Percentiles rank a stretch among this genome's conserved stretches.
Evolutionary conservation across 2,888 invertebrate genomes (phyloP).

Genomic region (Zeuzera pyrina): DNA sequence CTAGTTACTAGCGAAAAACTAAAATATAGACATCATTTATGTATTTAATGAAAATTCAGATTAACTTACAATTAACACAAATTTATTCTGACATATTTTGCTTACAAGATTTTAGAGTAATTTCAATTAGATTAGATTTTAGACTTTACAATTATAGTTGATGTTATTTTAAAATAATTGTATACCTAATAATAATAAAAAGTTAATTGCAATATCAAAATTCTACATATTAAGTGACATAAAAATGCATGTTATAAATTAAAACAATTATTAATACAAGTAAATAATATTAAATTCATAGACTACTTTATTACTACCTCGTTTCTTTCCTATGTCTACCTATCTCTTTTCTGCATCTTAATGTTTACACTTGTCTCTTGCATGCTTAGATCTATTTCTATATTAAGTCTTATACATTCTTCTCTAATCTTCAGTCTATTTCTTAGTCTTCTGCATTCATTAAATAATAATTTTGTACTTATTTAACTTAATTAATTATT

Average conservation of each 20-base stretch:
- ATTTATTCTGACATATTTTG: too few relatives aligned
- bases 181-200: background rate
- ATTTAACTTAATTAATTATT: too few relatives aligned
- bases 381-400: constrained; percentile 1
- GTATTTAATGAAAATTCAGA: too few relatives aligned
- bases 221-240: background rate
- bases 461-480: too few relatives aligned
- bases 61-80: too few relatives aligned
- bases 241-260: background rate
- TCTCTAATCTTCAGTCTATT: background rate
- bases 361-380: background rate
- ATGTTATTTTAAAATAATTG: background rate
- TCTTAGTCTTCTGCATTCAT: too few relatives aligned
- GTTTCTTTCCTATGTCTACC: background rate
- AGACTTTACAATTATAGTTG: background rate
- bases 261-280: background rate
- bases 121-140: too few relatives aligned
- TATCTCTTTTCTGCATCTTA: background rate
- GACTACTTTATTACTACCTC: too few relatives aligned
- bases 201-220: background rate
- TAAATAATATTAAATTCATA: background rate
- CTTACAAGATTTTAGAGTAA: too few relatives aligned
- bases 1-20: too few relatives aligned
- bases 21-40: too few relatives aligned
- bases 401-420: background rate